Conservation (phyloP, 2,797 vertebrate genomes). For the Anisognathus igniventris region DNA sequence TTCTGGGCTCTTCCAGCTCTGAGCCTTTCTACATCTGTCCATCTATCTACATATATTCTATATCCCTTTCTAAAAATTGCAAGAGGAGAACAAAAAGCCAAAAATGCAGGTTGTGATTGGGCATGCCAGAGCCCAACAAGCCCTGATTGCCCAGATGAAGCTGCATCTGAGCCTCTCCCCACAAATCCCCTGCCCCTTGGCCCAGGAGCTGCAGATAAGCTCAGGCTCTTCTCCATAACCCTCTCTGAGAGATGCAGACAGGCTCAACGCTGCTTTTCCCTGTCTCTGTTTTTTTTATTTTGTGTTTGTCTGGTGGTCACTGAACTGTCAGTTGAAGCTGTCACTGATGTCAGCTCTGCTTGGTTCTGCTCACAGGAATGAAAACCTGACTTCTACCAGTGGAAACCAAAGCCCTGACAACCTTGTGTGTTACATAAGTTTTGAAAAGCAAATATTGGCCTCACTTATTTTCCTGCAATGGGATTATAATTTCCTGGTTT, state of each 20-base stretch:
- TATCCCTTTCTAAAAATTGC: not conserved
- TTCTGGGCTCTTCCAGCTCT: not conserved
- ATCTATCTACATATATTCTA: too few relatives aligned
- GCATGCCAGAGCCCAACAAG: not conserved
- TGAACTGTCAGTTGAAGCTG: too few relatives aligned
- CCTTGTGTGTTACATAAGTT: too few relatives aligned
- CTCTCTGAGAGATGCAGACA: accelerated
- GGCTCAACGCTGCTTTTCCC: not conserved
- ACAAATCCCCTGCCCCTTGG: not conserved
- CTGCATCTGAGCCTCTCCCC: not conserved
- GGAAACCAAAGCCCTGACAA: not conserved
- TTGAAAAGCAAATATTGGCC: not conserved
- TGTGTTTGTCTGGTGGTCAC: not conserved
- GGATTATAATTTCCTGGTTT: not conserved
- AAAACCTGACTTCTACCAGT: not conserved
- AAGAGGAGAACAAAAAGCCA: not conserved
- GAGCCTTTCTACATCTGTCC: not conserved
- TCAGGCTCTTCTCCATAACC: accelerated
- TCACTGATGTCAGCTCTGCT: accelerated
- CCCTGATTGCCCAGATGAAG: not conserved
- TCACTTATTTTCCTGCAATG: not conserved
- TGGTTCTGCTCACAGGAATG: not conserved
- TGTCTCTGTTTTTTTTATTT: not conserved
- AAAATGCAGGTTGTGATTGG: not conserved
- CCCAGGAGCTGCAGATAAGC: not conserved